Percentiles rank a stretch among this genome's conserved stretches.
Evolutionary conservation across 2,888 invertebrate species (phyloP).

Genomic region (Megalurothrips usitatus): DNA sequence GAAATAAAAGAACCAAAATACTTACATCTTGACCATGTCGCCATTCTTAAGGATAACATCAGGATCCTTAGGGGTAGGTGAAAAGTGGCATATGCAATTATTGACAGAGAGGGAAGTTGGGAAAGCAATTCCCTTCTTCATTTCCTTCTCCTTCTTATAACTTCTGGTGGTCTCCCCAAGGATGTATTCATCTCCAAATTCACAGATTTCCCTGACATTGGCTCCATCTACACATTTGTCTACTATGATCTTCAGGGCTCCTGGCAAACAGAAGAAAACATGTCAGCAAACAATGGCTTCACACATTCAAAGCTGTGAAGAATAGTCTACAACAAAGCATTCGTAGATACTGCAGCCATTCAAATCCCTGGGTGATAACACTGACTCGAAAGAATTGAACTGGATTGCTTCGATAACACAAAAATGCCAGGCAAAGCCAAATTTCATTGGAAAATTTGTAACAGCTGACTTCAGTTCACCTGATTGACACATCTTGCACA

Average conservation of each 20-base stretch:
- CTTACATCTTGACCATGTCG: constrained; percentile 96
- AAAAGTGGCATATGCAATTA: constrained; percentile 98
- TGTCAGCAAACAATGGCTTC: not conserved
- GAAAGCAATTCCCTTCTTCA: constrained; percentile 96
- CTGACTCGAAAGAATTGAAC: not conserved
- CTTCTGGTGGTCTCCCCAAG: constrained; percentile 90
- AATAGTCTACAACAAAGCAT: not conserved
- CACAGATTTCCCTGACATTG: constrained; percentile 87
- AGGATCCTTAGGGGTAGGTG: constrained; percentile 89
- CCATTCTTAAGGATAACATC: constrained; percentile 81
- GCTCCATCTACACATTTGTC: constrained; percentile 82
- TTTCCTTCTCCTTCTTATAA: constrained; percentile 96
- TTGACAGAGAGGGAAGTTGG: constrained; percentile 98
- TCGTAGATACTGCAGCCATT: not conserved
- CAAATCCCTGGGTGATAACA: not conserved
- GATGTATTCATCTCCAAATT: constrained; percentile 82
- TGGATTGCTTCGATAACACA: too few relatives aligned
- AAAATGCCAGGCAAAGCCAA: too few relatives aligned
- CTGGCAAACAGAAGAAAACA: constrained; percentile 51
- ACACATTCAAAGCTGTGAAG: not conserved
- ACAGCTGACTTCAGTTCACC: too few relatives aligned
- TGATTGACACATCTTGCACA: too few relatives aligned
- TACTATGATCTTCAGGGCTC: constrained; percentile 80
- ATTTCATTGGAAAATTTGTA: too few relatives aligned
- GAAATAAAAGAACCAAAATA: constrained; percentile 39